Evolutionary conservation across 2,797 vertebrate genomes (phyloP), one percentile per base, ranked within the genome.

Genomic region (Gymnothorax reevesii): DNA sequence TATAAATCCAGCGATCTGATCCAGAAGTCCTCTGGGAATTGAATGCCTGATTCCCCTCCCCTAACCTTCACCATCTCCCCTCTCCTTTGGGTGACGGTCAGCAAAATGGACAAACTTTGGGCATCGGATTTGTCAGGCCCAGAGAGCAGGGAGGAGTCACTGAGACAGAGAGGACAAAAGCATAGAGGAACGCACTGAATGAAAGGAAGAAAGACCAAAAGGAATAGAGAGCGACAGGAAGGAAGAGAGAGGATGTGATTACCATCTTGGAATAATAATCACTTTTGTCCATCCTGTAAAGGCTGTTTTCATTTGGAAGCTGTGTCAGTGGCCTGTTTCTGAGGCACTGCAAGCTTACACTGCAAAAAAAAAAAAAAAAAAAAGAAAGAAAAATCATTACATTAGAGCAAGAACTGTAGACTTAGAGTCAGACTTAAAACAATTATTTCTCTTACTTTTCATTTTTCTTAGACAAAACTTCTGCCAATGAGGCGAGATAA

Each of bases 181-280:
- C 71, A 42, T 4, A 17, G 49, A 13, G n/a, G 27, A 27, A 42
- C 8, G 42, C 4, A 42, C 33, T 42, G 71, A 42, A 12, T 12
- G 25, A 73, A 6, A 73, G 20, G 12, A 12, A 5, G 42, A 52
- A 7, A 9, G 59, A 22, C 3, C 12, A n/a, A 17, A 20, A 49
- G 13, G 69, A 42, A 25, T 42, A 12, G 4, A 75, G 71, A 42
- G 71, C 0, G 27, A 27, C n/a, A 73, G n/a, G 27, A 33, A 73
- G 69, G 27, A 33, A 73, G 69, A 73, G 69, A 73, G 69, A 17
- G 62, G 33, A 42, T 0, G 13, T 17, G 73, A 52, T 42, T 17
- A 20, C n/a, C 17, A 42, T 83, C 54, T 33, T 64, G 69, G 17
- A 60, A 57, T 83, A 55, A 86, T 33, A 83, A 86, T 49, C 52